Evolutionary conservation across 2,113 vertebrate species (phyloP).

Genomic region (Triplophysa rosa): DNA sequence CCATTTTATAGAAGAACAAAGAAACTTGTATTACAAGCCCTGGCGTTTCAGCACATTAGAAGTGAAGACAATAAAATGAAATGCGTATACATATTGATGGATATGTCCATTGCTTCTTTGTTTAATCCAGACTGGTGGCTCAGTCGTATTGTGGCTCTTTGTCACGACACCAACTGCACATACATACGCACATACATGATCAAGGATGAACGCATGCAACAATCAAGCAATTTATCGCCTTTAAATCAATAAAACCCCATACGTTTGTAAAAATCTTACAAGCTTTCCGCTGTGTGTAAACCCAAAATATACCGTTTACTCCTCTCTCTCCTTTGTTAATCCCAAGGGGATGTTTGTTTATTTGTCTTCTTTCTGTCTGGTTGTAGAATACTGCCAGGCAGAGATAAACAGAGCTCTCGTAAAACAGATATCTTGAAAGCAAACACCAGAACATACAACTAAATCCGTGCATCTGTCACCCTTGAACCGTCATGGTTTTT

Average conservation of each 20-base stretch:
- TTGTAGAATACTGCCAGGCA: constrained; percentile 1
- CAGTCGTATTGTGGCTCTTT: constrained; percentile 54
- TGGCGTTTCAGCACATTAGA: background rate
- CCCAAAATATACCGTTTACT: constrained; percentile 11
- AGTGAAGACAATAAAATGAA: background rate
- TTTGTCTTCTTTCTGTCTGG: constrained; percentile 16
- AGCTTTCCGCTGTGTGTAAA: background rate
- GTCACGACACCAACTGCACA: constrained; percentile 41
- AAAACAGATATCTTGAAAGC: background rate
- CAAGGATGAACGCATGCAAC: constrained; percentile 29
- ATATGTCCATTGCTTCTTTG: constrained; percentile 45
- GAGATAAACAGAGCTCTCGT: constrained; percentile 2
- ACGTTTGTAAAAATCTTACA: background rate
- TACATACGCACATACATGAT: constrained; percentile 34
- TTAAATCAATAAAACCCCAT: background rate
- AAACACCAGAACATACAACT: background rate
- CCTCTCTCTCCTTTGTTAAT: constrained; percentile 22
- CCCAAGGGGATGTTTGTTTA: constrained; percentile 46
- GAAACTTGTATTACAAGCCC: background rate
- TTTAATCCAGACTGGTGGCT: constrained; percentile 49
- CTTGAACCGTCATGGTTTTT: constrained; percentile 35
- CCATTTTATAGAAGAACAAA: background rate
- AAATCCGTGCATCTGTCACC: constrained; percentile 52
- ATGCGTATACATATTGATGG: constrained; percentile 21
- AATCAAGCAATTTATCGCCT: constrained; percentile 12